These are phyloP conservation scores for Pachyseris speciosa DNA, from an alignment of 64 coral and sea anemone genomes.

Conservation along the genomic window DNA sequence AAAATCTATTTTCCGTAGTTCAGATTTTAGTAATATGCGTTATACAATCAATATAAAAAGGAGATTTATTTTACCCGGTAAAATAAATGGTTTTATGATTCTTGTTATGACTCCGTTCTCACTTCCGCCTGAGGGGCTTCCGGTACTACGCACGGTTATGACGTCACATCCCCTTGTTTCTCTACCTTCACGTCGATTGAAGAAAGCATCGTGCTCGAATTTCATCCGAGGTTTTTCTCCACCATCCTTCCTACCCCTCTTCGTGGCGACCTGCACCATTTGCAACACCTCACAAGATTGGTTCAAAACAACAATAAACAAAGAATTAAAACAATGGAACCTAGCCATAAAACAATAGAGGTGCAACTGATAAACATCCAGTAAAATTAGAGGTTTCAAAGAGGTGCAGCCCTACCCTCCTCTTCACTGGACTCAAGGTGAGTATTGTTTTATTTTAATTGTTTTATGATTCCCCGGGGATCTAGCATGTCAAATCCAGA, in stretches of 20 bases:
- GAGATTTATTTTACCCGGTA: conserved; percentile 11
- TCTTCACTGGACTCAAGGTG: not conserved
- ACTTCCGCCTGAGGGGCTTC: not conserved
- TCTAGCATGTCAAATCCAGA: not conserved
- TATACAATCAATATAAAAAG: too few species aligned
- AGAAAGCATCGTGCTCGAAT: not conserved
- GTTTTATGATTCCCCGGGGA: not conserved
- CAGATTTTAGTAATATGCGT: too few species aligned
- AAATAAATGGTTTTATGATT: conserved; percentile 17
- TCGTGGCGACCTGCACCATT: too few species aligned
- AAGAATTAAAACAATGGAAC: too few species aligned
- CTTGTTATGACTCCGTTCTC: conserved; percentile 3
- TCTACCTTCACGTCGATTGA: not conserved
- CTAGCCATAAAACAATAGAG: too few species aligned
- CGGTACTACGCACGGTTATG: not conserved
- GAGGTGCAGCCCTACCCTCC: too few species aligned
- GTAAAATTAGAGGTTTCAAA: too few species aligned
- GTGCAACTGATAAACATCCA: too few species aligned
- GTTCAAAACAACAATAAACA: too few species aligned
- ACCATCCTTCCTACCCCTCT: not conserved
- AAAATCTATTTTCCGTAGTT: too few species aligned
- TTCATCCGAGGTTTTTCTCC: not conserved
- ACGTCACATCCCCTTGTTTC: not conserved
- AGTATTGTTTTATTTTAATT: not conserved
- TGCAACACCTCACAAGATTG: too few species aligned